A percentile compares a stretch with the other conserved stretches of the same genome.
These are phyloP conservation scores for Brachionus plicatilis DNA, from an alignment of 1,140 invertebrate genomes.

Conservation along the genomic window DNA sequence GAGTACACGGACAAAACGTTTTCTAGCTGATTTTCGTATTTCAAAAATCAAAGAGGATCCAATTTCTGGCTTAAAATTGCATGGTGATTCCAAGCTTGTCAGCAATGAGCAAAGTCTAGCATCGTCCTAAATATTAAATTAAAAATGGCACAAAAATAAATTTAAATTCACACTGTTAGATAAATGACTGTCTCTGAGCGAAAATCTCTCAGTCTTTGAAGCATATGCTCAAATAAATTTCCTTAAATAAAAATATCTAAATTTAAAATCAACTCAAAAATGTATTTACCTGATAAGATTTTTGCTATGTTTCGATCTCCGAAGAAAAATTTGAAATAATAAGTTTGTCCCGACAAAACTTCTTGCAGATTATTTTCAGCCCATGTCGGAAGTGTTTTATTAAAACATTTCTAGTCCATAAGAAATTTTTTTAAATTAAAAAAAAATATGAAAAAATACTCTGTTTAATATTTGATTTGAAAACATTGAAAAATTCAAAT, in stretches of 20 bases:
- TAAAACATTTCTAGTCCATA: not conserved
- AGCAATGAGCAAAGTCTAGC: not conserved
- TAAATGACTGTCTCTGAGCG: not conserved
- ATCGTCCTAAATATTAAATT: not conserved
- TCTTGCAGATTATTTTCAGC: not conserved
- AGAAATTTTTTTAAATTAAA: not conserved
- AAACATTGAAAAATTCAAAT: not conserved
- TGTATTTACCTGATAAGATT: not conserved
- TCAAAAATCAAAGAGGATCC: not conserved
- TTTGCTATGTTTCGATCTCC: constrained; percentile 6
- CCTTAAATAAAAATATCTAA: not conserved
- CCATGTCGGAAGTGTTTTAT: not conserved
- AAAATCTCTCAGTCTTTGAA: not conserved
- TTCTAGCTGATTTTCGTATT: not conserved
- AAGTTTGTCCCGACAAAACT: not conserved
- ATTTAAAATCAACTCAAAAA: not conserved
- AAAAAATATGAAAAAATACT: not conserved
- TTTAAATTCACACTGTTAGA: not conserved
- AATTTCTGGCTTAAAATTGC: not conserved
- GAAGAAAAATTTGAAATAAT: not conserved
- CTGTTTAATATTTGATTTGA: not conserved
- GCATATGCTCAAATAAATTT: not conserved
- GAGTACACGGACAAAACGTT: not conserved
- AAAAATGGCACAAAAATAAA: not conserved
- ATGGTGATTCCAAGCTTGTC: not conserved